phyloP scores from a whole-genome alignment of 2,113 vertebrate genomes.

The Thamnophis sirtalis region DNA sequence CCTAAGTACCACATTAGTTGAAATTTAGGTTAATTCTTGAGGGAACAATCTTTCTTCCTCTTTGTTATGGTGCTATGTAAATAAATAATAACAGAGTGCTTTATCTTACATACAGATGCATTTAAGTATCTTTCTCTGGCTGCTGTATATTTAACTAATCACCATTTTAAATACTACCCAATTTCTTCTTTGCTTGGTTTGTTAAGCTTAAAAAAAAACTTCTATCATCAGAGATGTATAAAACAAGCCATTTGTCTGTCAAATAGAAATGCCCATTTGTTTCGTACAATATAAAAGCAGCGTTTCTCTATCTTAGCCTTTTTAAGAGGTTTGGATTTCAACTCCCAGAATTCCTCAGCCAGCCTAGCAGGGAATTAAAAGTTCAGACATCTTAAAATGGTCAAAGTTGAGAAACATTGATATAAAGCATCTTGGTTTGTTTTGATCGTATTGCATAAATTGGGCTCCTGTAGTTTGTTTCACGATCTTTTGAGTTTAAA shows the following conservation, averaged over 20 bases:
- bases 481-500: background rate
- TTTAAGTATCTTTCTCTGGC: background rate
- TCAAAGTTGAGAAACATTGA: background rate
- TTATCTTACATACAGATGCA: background rate
- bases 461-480: background rate
- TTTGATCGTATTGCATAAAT: background rate
- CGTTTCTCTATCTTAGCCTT: background rate
- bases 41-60: background rate
- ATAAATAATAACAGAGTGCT: background rate
- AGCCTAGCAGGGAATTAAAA: background rate
- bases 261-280: background rate
- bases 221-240: background rate
- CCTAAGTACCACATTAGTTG: no score
- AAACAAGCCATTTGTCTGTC: background rate
- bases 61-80: background rate
- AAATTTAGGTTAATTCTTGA: background rate
- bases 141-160: background rate
- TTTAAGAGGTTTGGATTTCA: background rate
- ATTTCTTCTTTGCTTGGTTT: background rate
- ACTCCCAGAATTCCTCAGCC: background rate
- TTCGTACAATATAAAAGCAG: background rate
- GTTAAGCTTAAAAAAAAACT: background rate
- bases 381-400: background rate
- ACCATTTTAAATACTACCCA: background rate
- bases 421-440: background rate